Evolutionary conservation across 1,140 invertebrate species (phyloP), one percentile per base, ranked within the genome.

Genomic region (Frieseomelitta varia): DNA sequence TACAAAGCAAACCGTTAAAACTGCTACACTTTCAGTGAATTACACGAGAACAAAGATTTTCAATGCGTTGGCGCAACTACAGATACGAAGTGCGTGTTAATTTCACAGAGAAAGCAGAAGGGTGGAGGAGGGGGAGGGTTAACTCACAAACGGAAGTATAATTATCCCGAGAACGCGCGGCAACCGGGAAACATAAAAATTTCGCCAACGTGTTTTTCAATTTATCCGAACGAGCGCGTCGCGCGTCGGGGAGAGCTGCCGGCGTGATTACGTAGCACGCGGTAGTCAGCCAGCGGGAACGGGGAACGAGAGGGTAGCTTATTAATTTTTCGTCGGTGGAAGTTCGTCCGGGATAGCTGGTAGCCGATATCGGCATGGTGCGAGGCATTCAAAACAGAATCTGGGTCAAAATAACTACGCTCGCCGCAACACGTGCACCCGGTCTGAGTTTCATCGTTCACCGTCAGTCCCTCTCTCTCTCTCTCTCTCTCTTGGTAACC

Each of bases 381-480:
- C 12, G 11, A 55, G 61, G 65, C 65, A 83, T 79, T 83, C 74
- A 61, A 71, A 83, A 71, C 67, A 79, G 81, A 83, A 83, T 83
- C 81, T 83, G 67, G 81, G 75, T 83, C 65, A 34, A 78, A 83
- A 83, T 83, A 83, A 83, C 75, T 79, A 78, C 55, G 55, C 21
- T 71, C 65, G 8, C 65, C 81, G 75, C 81, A 69, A 78, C 81
- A 83, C 81, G 81, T 83, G 81, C 81, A 83, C n/a, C 73, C 61
- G 19, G 47, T 24, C 65, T 27, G 51, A 19, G 15, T 30, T 39
- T 55, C 71, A 6, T 19, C 30, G 15, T 55, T 15, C 34, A 51
- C 12, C 65, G n/a, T 4, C 51, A 8, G 39, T 47, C 39, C 8
- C 39, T 47, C 39, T 47, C 39, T 47, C 39, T 47, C 39, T 47